Evolutionary conservation across 2,113 vertebrate genomes (phyloP).

Genomic region (Thinocorus orbignyianus): DNA sequence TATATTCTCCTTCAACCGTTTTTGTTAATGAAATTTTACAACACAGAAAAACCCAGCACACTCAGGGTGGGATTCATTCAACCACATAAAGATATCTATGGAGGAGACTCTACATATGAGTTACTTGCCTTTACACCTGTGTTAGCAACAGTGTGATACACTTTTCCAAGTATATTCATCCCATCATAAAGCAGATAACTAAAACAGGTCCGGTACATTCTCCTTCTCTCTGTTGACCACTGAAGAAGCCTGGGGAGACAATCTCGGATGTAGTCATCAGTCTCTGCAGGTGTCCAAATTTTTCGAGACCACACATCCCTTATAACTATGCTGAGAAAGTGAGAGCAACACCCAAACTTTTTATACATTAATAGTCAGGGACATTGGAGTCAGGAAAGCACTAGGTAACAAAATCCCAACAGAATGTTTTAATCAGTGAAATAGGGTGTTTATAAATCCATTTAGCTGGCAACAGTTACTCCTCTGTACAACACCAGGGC

Average conservation of each 20-base stretch:
- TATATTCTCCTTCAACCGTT: not conserved
- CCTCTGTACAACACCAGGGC: not conserved
- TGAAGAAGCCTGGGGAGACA: not conserved
- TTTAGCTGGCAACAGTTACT: not conserved
- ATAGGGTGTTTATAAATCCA: not conserved
- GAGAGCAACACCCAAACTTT: not conserved
- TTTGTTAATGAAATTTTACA: not conserved
- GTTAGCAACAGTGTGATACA: not conserved
- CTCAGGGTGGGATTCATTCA: not conserved
- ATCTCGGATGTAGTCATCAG: not conserved
- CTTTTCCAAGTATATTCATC: not conserved
- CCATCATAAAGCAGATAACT: not conserved
- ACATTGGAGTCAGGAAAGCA: not conserved
- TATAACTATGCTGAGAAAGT: not conserved
- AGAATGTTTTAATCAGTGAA: not conserved
- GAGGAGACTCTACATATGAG: accelerated
- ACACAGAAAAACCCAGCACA: not conserved
- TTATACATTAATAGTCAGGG: not conserved
- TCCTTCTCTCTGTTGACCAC: not conserved
- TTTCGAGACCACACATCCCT: not conserved
- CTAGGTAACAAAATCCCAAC: not conserved
- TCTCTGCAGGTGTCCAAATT: not conserved
- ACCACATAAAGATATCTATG: not conserved
- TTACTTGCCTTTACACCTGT: not conserved
- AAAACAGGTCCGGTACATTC: not conserved